phyloP scores from a whole-genome alignment of 2,888 invertebrate genomes.

The Dasypogon diadema region DNA sequence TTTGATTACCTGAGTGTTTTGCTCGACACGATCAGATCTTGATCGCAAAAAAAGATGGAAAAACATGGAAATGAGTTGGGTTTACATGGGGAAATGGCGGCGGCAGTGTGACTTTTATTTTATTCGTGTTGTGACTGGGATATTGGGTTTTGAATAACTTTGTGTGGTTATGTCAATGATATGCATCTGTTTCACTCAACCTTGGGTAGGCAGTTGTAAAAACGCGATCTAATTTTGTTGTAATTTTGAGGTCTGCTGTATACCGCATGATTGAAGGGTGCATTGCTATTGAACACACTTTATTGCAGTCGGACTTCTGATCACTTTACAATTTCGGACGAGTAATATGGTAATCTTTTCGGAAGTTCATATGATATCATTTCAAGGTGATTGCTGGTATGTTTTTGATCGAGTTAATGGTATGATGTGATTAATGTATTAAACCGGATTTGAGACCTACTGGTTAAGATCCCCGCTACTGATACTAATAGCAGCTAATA shows the following conservation, averaged over 20 bases:
- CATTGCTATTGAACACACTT: slow-evolving; percentile 13
- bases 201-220: not conserved
- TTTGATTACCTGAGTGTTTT: slow-evolving; percentile 36
- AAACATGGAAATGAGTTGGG: not conserved
- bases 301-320: slow-evolving; percentile 19
- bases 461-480: not conserved
- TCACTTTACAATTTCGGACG: slow-evolving; percentile 15
- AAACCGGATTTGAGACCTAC: not conserved
- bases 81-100: not conserved
- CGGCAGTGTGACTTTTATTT: not conserved
- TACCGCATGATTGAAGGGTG: slow-evolving; percentile 39
- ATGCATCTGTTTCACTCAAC: slow-evolving; percentile 23
- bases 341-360: slow-evolving; percentile 28
- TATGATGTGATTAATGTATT: not conserved
- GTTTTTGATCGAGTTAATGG: no score
- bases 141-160: slow-evolving; percentile 3
- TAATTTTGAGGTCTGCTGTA: slow-evolving; percentile 27
- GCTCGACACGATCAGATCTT: slow-evolving; percentile 40
- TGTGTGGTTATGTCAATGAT: slow-evolving; percentile 36
- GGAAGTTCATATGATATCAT: not conserved
- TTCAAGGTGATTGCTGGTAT: no score
- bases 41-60: not conserved
- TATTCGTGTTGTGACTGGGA: not conserved
- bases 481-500: not conserved
- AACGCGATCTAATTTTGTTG: slow-evolving; percentile 26